Evolutionary conservation across 2,113 vertebrate species (phyloP).

Genomic region (Cyphomyrus plagiostoma): DNA sequence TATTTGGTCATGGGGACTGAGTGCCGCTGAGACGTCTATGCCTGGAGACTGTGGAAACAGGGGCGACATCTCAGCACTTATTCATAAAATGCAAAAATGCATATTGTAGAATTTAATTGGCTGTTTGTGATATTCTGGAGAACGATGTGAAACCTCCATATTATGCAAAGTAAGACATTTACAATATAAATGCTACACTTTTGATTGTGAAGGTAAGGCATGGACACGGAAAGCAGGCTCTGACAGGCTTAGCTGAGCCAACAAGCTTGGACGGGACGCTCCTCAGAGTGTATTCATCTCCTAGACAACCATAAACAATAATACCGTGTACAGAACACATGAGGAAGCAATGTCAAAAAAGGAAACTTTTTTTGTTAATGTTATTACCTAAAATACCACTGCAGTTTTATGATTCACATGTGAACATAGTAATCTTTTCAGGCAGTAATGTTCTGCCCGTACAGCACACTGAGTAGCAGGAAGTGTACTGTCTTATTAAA

Average conservation of each 20-base stretch:
- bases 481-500: neutral
- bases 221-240: neutral
- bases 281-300: neutral
- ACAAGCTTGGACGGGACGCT: neutral
- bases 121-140: neutral
- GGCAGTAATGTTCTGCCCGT: neutral
- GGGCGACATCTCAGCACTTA: neutral
- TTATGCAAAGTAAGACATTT: neutral
- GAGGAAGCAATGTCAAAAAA: neutral
- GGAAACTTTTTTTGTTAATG: neutral
- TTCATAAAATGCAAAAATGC: neutral
- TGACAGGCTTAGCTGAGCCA: neutral
- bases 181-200: neutral
- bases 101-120: neutral
- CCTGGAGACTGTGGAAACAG: neutral
- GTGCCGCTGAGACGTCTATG: neutral
- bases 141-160: neutral
- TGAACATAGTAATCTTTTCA: neutral
- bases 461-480: neutral
- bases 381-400: neutral
- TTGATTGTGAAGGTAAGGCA: neutral
- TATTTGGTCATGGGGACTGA: constrained; percentile 2
- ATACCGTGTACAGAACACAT: neutral
- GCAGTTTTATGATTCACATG: neutral
- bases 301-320: neutral